Evolutionary conservation across 64 coral and sea anemone species (phyloP).

Genomic region (Cladopsammia gracilis): DNA sequence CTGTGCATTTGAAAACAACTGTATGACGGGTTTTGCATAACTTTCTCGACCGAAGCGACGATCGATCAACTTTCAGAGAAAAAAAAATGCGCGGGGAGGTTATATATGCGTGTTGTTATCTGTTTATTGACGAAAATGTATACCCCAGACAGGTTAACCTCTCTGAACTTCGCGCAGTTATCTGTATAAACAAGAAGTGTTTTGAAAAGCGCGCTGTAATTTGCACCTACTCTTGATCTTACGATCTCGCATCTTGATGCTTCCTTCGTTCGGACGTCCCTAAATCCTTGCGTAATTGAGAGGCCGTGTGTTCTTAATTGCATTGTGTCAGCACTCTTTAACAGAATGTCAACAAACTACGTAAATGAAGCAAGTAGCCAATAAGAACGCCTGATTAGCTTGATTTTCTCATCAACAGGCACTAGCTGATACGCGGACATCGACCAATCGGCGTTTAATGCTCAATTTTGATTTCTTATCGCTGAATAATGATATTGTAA

Average conservation of each 20-base stretch:
- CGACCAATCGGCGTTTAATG: slow-evolving; percentile 99
- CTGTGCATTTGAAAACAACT: neutral
- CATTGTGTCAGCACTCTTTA: slow-evolving; percentile 99
- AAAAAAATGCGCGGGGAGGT: slow-evolving; percentile 18
- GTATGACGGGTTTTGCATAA: neutral
- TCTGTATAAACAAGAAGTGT: slow-evolving; percentile 89
- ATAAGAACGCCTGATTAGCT: slow-evolving; percentile 88
- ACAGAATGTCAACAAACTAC: slow-evolving; percentile 97
- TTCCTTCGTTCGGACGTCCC: slow-evolving; percentile 52
- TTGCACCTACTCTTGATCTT: slow-evolving; percentile 78
- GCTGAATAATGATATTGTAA: slow-evolving; percentile 99
- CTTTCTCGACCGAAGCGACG: neutral
- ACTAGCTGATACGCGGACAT: slow-evolving; percentile 97
- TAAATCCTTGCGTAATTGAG: slow-evolving; percentile 92
- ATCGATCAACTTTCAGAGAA: neutral
- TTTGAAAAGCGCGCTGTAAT: slow-evolving; percentile 85
- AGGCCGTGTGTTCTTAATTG: slow-evolving; percentile 95
- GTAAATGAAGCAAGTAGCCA: slow-evolving; percentile 90
- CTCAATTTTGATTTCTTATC: slow-evolving; percentile 99
- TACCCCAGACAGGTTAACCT: slow-evolving; percentile 17
- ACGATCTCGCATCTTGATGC: slow-evolving; percentile 40
- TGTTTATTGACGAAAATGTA: neutral
- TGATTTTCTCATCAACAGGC: slow-evolving; percentile 98
- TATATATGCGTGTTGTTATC: neutral
- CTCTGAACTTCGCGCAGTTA: slow-evolving; percentile 22